phyloP scores from a whole-genome alignment of 2,113 vertebrate species.

The Columbina picui region DNA sequence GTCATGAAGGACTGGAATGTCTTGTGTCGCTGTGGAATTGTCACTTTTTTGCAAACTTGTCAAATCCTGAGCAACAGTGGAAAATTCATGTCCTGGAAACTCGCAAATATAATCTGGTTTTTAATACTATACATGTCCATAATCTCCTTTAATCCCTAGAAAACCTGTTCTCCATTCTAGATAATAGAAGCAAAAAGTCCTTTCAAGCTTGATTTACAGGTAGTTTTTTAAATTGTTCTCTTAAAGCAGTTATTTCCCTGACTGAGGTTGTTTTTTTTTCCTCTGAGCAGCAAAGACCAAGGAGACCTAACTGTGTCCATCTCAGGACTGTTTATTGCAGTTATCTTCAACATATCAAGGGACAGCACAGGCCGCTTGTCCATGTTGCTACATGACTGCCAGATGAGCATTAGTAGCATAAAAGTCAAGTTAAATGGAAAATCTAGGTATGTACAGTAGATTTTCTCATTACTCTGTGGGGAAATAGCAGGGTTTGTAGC shows the following conservation, averaged over 20 bases:
- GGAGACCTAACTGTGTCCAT: conserved; percentile 63
- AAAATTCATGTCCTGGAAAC: not conserved
- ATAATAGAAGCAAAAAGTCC: not conserved
- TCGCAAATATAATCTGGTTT: not conserved
- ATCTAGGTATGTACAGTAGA: not conserved
- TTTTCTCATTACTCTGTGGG: not conserved
- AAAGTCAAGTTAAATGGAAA: conserved; percentile 20
- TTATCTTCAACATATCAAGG: conserved; percentile 1
- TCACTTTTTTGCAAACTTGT: not conserved
- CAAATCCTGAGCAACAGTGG: not conserved
- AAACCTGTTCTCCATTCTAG: not conserved
- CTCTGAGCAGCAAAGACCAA: conserved; percentile 41
- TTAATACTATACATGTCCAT: not conserved
- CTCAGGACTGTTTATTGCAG: conserved; percentile 55
- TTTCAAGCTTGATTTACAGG: conserved; percentile 27
- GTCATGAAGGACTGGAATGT: not conserved
- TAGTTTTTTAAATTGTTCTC: not conserved
- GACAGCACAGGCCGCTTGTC: conserved; percentile 35
- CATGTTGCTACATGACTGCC: conserved; percentile 37
- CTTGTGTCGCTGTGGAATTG: not conserved
- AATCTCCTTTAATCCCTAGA: conserved; percentile 9
- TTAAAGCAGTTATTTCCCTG: not conserved
- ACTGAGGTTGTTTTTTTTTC: not conserved
- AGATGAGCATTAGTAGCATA: not conserved
- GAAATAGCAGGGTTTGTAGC: not conserved